Percentiles rank a stretch among this genome's conserved stretches.
Conservation (phyloP, 2,113 vertebrate genomes). For the Brachionichthys hirsutus region DNA sequence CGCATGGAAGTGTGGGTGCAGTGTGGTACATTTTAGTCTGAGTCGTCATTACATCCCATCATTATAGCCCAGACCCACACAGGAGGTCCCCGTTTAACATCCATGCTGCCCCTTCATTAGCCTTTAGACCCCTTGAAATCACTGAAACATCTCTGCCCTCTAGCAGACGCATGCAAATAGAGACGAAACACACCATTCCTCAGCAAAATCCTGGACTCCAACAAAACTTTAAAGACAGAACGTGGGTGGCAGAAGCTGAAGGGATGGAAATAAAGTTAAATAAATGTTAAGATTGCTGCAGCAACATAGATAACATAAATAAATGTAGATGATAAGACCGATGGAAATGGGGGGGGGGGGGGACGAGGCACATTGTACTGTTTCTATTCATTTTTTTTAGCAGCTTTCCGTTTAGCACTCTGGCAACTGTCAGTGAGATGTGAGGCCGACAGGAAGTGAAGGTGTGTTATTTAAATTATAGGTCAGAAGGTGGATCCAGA, state of each 20-base stretch:
- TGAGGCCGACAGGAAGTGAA: slow-evolving; percentile 60
- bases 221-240: not conserved
- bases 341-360: slow-evolving; percentile 11
- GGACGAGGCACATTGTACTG: slow-evolving; percentile 21
- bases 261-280: not conserved
- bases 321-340: slow-evolving; percentile 15
- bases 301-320: slow-evolving; percentile 9
- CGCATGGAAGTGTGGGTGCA: slow-evolving; percentile 5
- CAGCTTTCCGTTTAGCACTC: slow-evolving; percentile 55
- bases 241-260: not conserved
- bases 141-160: slow-evolving; percentile 34
- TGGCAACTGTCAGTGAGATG: slow-evolving; percentile 64
- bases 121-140: slow-evolving; percentile 44
- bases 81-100: slow-evolving; percentile 47
- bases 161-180: slow-evolving; percentile 28
- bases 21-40: slow-evolving; percentile 26
- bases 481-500: slow-evolving; percentile 2
- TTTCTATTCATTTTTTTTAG: slow-evolving; percentile 24
- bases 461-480: slow-evolving; percentile 57
- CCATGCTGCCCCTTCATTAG: slow-evolving; percentile 53
- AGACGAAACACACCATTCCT: slow-evolving; percentile 19
- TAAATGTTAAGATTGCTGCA: slow-evolving; percentile 3
- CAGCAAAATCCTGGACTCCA: slow-evolving; percentile 29
- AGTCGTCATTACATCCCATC: slow-evolving; percentile 25
- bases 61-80: slow-evolving; percentile 27